Conservation (phyloP, 2,797 vertebrate species). For the Gastrophryne carolinensis region DNA sequence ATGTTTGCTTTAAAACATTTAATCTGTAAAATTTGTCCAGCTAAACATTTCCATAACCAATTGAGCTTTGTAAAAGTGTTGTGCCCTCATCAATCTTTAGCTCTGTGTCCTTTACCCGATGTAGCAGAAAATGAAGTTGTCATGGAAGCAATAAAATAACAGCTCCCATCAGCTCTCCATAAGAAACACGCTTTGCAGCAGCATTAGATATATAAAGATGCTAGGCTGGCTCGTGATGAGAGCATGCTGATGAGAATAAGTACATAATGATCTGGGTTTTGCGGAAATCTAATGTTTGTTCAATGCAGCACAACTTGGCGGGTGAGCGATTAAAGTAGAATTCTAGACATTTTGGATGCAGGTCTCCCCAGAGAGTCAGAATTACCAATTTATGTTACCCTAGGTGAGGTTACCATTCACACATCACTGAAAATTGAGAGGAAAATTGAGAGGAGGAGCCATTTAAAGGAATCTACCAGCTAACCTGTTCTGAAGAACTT, state of each 20-base stretch:
- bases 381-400: too few species aligned
- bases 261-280: not conserved
- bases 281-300: not conserved
- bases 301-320: not conserved
- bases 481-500: too few species aligned
- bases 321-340: not conserved
- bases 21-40: not conserved
- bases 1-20: too few species aligned
- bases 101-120: conserved; percentile 17
- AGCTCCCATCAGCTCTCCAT: conserved; percentile 1
- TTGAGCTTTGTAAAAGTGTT: conserved; percentile 31
- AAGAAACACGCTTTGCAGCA: not conserved
- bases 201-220: not conserved
- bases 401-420: too few species aligned
- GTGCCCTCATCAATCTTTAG: conserved; percentile 39
- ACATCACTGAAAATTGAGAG: too few species aligned
- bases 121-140: conserved; percentile 51
- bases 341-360: too few species aligned
- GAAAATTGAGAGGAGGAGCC: too few species aligned
- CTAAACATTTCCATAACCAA: conserved; percentile 36
- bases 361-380: too few species aligned
- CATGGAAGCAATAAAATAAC: conserved; percentile 39
- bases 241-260: not conserved
- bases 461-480: too few species aligned
- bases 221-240: not conserved